Evolutionary conservation across 2,888 invertebrate genomes (phyloP).

Genomic region (Lycaena phlaeas): DNA sequence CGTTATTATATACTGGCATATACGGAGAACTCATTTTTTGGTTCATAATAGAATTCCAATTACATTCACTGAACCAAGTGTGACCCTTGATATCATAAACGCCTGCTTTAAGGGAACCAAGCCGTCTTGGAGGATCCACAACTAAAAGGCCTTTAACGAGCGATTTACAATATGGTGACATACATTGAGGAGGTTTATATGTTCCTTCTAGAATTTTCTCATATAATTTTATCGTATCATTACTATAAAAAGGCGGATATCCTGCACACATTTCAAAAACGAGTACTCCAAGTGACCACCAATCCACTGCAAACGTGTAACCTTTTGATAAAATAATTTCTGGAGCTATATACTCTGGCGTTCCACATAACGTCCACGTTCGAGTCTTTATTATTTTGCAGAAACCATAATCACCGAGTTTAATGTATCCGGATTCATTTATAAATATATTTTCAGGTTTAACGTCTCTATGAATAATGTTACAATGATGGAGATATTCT

Average conservation of each 20-base stretch:
- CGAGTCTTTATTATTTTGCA: slow-evolving; percentile 82
- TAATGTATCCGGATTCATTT: slow-evolving; percentile 79
- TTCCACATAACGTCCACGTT: slow-evolving; percentile 95
- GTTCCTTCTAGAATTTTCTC: slow-evolving; percentile 92
- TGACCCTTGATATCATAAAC: slow-evolving; percentile 92
- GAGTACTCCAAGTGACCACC: slow-evolving; percentile 94
- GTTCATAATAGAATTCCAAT: slow-evolving; percentile 87
- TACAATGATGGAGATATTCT: slow-evolving; percentile 91
- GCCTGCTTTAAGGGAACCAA: slow-evolving; percentile 90
- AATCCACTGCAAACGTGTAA: slow-evolving; percentile 92
- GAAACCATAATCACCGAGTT: slow-evolving; percentile 94
- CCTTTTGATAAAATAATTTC: slow-evolving; percentile 92
- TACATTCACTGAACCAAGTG: slow-evolving; percentile 86
- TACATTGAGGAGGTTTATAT: slow-evolving; percentile 84
- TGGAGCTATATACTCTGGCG: slow-evolving; percentile 96
- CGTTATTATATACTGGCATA: slow-evolving; percentile 61
- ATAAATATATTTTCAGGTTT: slow-evolving; percentile 93
- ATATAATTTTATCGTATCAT: slow-evolving; percentile 91
- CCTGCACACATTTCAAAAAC: slow-evolving; percentile 92
- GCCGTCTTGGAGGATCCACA: slow-evolving; percentile 69
- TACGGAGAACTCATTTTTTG: slow-evolving; percentile 78
- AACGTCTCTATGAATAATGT: slow-evolving; percentile 88
- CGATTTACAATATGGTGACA: slow-evolving; percentile 84
- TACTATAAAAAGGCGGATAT: slow-evolving; percentile 91
- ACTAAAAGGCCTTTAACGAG: slow-evolving; percentile 85